phyloP scores from a whole-genome alignment of 2,113 vertebrate species.

The Kryptolebias marmoratus region DNA sequence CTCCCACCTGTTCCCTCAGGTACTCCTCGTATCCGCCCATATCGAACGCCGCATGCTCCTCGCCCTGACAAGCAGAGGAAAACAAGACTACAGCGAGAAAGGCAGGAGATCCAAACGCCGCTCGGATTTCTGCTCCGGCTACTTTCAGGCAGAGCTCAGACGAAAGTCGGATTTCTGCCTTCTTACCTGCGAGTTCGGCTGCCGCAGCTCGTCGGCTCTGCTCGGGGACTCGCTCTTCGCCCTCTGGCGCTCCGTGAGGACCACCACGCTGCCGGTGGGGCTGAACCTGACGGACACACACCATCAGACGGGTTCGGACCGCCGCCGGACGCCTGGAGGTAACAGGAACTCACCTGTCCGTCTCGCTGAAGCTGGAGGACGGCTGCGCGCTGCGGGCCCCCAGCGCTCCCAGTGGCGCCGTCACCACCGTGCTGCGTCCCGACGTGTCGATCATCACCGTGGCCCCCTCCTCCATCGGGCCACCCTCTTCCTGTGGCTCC shows the following conservation, averaged over 20 bases:
- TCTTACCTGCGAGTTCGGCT: conserved; percentile 64
- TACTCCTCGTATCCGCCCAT: conserved; percentile 97
- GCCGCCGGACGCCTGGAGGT: not conserved
- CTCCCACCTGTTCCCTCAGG: conserved; percentile 94
- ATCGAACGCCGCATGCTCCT: conserved; percentile 89
- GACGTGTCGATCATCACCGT: conserved; percentile 95
- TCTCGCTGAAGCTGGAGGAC: conserved; percentile 90
- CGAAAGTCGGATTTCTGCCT: not conserved
- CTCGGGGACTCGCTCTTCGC: conserved; percentile 96
- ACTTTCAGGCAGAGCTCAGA: too few relatives aligned
- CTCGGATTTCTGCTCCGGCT: too few relatives aligned
- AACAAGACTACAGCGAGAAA: not conserved
- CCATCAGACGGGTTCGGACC: not conserved
- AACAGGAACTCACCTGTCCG: conserved; percentile 86
- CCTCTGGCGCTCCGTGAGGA: conserved; percentile 89
- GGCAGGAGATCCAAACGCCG: too few relatives aligned
- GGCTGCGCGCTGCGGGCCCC: conserved; percentile 86
- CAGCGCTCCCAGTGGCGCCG: conserved; percentile 77
- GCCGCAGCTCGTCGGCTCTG: conserved; percentile 85
- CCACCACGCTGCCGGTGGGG: conserved; percentile 92
- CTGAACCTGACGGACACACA: conserved; percentile 86
- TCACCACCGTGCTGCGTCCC: conserved; percentile 85
- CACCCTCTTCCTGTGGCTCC: conserved; percentile 91
- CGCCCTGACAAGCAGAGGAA: conserved; percentile 79
- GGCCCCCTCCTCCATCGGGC: conserved; percentile 87